phyloP scores from a whole-genome alignment of 2,113 vertebrate genomes.

The Callipepla californica region DNA sequence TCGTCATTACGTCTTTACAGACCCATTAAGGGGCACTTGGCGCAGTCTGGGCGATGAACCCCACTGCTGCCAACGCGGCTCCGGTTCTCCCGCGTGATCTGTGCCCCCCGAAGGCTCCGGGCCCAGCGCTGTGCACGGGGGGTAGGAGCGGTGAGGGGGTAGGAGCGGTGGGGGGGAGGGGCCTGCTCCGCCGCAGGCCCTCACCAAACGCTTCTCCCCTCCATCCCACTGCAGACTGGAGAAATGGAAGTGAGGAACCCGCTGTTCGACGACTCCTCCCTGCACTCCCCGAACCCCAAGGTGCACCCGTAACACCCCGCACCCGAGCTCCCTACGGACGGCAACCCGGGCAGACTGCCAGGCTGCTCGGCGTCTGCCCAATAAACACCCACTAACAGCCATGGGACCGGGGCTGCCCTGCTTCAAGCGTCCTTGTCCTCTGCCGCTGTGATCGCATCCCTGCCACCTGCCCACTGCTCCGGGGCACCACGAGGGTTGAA shows the following conservation, averaged over 20 bases:
- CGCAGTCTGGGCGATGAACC: neutral
- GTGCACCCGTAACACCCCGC: slow-evolving; percentile 72
- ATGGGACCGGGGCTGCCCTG: neutral
- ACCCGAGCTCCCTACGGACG: slow-evolving; percentile 13
- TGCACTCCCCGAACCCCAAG: slow-evolving; percentile 75
- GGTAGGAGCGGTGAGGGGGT: no score
- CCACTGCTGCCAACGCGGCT: neutral
- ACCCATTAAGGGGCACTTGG: slow-evolving; percentile 64
- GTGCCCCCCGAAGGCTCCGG: neutral
- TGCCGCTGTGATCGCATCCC: slow-evolving; percentile 3
- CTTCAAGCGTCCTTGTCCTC: slow-evolving; percentile 59
- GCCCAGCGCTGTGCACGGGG: neutral
- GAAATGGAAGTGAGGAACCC: slow-evolving; percentile 98
- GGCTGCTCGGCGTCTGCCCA: slow-evolving; percentile 45
- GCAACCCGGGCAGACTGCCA: neutral
- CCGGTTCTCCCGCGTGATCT: neutral
- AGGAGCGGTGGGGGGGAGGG: no score
- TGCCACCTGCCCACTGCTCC: neutral
- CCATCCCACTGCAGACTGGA: slow-evolving; percentile 79
- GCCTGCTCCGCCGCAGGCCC: neutral
- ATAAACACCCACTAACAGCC: slow-evolving; percentile 61
- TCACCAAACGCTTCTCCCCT: slow-evolving; percentile 7
- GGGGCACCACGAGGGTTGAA: neutral
- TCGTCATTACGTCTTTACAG: slow-evolving; percentile 70
- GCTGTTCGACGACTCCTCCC: slow-evolving; percentile 88